Base-by-base conservation (phyloP, 2,113 vertebrate genomes). In the Mugil cephalus region DNA sequence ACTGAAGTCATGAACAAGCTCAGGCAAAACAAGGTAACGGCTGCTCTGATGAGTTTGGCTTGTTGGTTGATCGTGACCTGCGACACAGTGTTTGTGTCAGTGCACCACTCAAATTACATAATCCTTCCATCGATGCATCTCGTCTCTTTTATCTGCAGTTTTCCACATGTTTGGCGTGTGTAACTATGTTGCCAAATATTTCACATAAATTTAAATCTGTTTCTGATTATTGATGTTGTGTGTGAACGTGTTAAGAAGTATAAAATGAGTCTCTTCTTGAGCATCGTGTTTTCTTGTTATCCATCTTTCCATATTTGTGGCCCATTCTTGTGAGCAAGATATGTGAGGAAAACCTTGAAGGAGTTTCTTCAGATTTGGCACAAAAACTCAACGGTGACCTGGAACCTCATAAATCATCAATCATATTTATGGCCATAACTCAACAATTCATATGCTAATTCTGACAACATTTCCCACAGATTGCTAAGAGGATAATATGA, bases 1-100 rank as follows among this genome's bases (percentile, higher is more conserved):
- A 99, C 96, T 10, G 97, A 99, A 79, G 97, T 98, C 92, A 99
- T 99, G 97, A 98, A 55, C 87, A 99, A 98, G 91, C 97, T 99
- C 83, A 95, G 89, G 84, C 93, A 95, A 88, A 97, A 98, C 88
- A 93, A 97, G 97, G 98, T 99, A 94, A 77, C 24, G 21, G 59
- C 43, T 74, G 78, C 59, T 75, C 4, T 6, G 46, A 67, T 35
- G 67, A 81, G 76, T 45, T 68, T n/a, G 43, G 63, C 13, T 66
- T 9, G 55, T 35, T n/a, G 51, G 7, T 42, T 8, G 52, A 38
- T 51, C 42, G 21, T 66, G 60, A 67, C 35, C 38, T 48, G 12
- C 17, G 51, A 24, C 19, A 6, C 42, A 11, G 1, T 7, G 13
- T 58, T 55, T 68, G 18, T 48, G 38, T 30, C 60, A 69, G 38